These are phyloP conservation scores for Eptesicus fuscus DNA, from an alignment of 2,113 vertebrate species.

Conservation along the genomic window DNA sequence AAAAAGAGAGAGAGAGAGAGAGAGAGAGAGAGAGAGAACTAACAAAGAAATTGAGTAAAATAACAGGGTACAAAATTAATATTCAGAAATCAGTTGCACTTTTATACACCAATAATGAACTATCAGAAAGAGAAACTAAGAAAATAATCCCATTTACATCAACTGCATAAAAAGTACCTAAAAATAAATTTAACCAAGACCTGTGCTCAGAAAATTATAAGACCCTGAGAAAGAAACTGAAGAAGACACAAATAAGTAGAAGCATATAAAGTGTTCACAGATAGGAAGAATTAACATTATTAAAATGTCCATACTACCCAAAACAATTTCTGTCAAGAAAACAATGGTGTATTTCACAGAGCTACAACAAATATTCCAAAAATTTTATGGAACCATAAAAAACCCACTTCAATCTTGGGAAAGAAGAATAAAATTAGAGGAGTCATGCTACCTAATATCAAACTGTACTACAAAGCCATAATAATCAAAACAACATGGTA, in stretches of 20 bases:
- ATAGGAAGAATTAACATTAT: not conserved
- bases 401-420: too few relatives aligned
- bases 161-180: not conserved
- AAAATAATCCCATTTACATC: not conserved
- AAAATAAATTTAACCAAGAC: not conserved
- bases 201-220: not conserved
- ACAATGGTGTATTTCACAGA: not conserved
- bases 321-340: not conserved
- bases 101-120: not conserved
- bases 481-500: not conserved
- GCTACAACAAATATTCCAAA: not conserved
- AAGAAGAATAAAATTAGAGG: not conserved
- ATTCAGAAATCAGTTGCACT: not conserved
- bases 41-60: not conserved
- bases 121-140: not conserved
- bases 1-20: not conserved
- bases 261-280: not conserved
- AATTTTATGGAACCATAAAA: not conserved
- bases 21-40: not conserved
- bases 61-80: not conserved
- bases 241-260: not conserved
- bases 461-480: not conserved
- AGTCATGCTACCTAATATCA: not conserved
- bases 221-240: not conserved
- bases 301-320: not conserved